A percentile compares a stretch with the other conserved stretches of the same genome.
phyloP scores from a whole-genome alignment of 2,888 invertebrate species.

The Ennomos fuscantarius region DNA sequence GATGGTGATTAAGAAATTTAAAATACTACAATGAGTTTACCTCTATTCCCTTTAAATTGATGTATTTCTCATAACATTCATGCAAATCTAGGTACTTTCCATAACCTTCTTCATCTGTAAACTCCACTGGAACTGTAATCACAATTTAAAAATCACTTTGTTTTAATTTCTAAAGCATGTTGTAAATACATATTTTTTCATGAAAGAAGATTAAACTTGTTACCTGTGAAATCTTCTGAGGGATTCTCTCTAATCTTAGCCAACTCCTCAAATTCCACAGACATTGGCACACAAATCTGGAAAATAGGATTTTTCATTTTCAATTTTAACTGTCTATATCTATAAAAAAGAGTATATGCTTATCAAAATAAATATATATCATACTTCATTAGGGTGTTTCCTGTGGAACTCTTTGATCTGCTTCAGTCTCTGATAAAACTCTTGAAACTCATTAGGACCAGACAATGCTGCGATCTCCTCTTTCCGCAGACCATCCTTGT shows the following conservation, averaged over 20 bases:
- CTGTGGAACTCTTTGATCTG: constrained; percentile 98
- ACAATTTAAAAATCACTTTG: constrained; percentile 5
- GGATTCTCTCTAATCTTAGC: constrained; percentile 95
- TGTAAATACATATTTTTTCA: too few species aligned
- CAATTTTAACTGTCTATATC: too few species aligned
- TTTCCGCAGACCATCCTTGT: constrained; percentile 97
- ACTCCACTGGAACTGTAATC: constrained; percentile 92
- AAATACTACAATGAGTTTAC: constrained; percentile 62
- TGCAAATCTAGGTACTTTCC: constrained; percentile 99
- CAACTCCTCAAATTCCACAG: constrained; percentile 98
- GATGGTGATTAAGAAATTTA: too few species aligned
- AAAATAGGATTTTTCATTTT: constrained; percentile 7
- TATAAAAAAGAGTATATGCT: too few species aligned
- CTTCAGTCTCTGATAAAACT: constrained; percentile 97
- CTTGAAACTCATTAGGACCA: constrained; percentile 99
- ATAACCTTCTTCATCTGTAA: constrained; percentile 99
- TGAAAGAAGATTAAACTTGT: constrained; percentile 46
- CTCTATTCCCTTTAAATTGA: constrained; percentile 98
- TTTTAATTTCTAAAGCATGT: too few species aligned
- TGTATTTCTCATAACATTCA: constrained; percentile 97
- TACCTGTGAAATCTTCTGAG: constrained; percentile 91
- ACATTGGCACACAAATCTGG: constrained; percentile 96
- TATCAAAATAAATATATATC: constrained; percentile 7
- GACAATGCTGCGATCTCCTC: constrained; percentile 97
- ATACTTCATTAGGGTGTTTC: constrained; percentile 97